These are phyloP conservation scores for Pollachius pollachius DNA, from an alignment of 2,113 vertebrate species.

Conservation along the genomic window DNA sequence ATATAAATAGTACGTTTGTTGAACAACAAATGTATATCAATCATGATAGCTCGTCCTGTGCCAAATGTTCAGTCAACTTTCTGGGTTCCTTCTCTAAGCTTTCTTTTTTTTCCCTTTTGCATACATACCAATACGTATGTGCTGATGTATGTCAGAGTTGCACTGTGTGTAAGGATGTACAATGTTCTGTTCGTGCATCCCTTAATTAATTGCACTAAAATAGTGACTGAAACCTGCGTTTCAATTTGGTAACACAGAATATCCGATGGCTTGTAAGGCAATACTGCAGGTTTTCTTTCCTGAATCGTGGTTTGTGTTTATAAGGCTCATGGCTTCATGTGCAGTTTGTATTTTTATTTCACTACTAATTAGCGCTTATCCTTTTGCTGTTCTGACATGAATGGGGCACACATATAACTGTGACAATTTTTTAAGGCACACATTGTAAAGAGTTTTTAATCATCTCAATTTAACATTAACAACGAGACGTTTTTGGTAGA, in stretches of 20 bases:
- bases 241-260: neutral
- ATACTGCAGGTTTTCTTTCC: neutral
- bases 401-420: too few species aligned
- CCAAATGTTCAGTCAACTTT: conserved; percentile 46
- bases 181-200: conserved; percentile 2
- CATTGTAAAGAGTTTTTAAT: too few species aligned
- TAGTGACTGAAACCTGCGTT: neutral
- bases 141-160: neutral
- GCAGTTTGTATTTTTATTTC: neutral
- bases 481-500: too few species aligned
- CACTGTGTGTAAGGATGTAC: neutral
- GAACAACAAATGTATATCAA: neutral
- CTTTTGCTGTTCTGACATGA: too few species aligned
- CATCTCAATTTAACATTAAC: too few species aligned
- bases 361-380: neutral
- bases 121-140: neutral
- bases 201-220: neutral
- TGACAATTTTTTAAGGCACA: too few species aligned
- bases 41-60: conserved; percentile 20
- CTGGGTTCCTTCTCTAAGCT: conserved; percentile 6
- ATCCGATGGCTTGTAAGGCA: too few species aligned
- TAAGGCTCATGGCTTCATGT: neutral
- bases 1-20: neutral
- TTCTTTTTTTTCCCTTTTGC: neutral
- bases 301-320: neutral